Evolutionary conservation across 2,797 vertebrate genomes (phyloP).

Genomic region (Gymnothorax javanicus): DNA sequence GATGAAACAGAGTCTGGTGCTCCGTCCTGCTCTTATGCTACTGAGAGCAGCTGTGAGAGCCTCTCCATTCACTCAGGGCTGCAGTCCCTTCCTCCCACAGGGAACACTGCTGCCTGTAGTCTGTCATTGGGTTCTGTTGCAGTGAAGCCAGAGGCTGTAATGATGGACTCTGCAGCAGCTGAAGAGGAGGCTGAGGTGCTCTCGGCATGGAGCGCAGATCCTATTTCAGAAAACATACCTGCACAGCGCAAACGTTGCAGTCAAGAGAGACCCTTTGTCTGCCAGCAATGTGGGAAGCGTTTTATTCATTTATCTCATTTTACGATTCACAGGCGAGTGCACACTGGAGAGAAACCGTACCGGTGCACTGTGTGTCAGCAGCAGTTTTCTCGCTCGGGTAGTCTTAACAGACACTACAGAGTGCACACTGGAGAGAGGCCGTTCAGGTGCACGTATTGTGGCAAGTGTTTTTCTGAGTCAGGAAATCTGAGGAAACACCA

Average conservation of each 20-base stretch:
- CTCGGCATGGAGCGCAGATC: slow-evolving; percentile 9
- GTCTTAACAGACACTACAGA: slow-evolving; percentile 81
- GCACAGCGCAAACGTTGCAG: background rate
- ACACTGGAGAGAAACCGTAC: slow-evolving; percentile 75
- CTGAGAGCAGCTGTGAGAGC: slow-evolving; percentile 26
- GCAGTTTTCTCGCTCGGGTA: slow-evolving; percentile 83
- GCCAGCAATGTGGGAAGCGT: slow-evolving; percentile 40
- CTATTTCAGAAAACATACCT: background rate
- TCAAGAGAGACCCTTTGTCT: slow-evolving; percentile 7
- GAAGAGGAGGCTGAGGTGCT: slow-evolving; percentile 1
- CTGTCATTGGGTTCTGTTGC: slow-evolving; percentile 8
- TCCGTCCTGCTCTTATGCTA: slow-evolving; percentile 26
- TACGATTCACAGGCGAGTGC: slow-evolving; percentile 62
- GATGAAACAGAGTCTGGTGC: background rate
- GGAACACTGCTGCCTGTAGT: background rate
- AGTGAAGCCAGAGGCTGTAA: slow-evolving; percentile 25
- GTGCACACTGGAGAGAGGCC: slow-evolving; percentile 80
- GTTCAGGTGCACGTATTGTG: slow-evolving; percentile 77
- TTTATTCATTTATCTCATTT: slow-evolving; percentile 67
- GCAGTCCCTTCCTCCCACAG: slow-evolving; percentile 14
- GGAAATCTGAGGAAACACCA: slow-evolving; percentile 80
- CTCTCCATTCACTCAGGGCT: slow-evolving; percentile 30
- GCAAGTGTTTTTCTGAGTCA: slow-evolving; percentile 77
- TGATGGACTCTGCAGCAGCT: slow-evolving; percentile 15
- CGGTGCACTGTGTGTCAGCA: slow-evolving; percentile 83